These are phyloP conservation scores for Chiloscyllium punctatum DNA, from an alignment of 2,797 vertebrate genomes.

Conservation along the genomic window DNA sequence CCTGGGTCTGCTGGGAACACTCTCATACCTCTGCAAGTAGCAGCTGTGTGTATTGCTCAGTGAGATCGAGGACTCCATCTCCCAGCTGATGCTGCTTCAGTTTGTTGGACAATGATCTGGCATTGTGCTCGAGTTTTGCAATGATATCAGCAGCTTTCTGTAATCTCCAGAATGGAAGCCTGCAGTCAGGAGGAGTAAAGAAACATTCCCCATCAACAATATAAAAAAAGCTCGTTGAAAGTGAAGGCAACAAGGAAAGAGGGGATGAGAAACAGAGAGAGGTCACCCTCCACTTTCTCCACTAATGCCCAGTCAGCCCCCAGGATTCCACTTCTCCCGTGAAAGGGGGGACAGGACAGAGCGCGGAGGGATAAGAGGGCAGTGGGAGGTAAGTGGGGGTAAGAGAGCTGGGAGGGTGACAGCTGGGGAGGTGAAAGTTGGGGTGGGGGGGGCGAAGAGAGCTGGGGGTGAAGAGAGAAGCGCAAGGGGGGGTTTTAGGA, in stretches of 20 bases:
- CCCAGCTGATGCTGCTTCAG: conserved; percentile 68
- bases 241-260: too few species aligned
- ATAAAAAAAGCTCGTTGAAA: neutral
- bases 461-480: too few species aligned
- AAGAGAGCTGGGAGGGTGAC: too few species aligned
- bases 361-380: too few species aligned
- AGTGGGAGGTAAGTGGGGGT: too few species aligned
- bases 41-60: conserved; percentile 68
- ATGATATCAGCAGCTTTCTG: conserved; percentile 59
- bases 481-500: too few species aligned
- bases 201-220: conserved; percentile 1
- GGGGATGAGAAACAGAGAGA: neutral
- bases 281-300: neutral
- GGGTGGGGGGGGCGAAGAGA: too few species aligned
- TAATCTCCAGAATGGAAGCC: conserved; percentile 74
- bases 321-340: neutral
- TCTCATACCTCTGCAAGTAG: neutral
- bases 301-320: too few species aligned
- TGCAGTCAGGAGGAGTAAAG: conserved; percentile 43
- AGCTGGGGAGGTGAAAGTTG: too few species aligned
- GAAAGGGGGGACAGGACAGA: too few species aligned
- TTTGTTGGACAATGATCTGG: conserved; percentile 71
- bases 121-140: conserved; percentile 68
- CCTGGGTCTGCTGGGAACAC: neutral
- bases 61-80: conserved; percentile 74